phyloP scores from a whole-genome alignment of 2,888 invertebrate species.

The Auanema sp. region DNA sequence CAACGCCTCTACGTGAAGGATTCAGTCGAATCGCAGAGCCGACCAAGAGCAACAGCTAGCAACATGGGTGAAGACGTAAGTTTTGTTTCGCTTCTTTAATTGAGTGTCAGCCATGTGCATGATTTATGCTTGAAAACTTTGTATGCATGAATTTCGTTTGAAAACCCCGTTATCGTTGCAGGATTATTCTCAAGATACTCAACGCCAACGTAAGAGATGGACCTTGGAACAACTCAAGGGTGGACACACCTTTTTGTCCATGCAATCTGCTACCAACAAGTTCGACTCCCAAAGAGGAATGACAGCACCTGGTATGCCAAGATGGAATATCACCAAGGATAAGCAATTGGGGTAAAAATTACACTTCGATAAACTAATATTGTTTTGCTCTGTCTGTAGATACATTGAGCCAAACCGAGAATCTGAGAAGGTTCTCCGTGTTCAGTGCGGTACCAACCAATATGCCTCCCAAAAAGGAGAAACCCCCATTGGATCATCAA shows the following conservation, averaged over 20 bases:
- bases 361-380: slow-evolving; percentile 6
- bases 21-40: too few species aligned
- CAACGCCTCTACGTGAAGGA: too few species aligned
- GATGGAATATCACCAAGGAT: slow-evolving; percentile 62
- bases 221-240: slow-evolving; percentile 61
- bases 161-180: slow-evolving; percentile 2
- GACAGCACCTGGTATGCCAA: slow-evolving; percentile 62
- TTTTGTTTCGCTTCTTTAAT: background rate
- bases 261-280: slow-evolving; percentile 62
- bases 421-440: slow-evolving; percentile 59
- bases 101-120: too few species aligned
- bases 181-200: slow-evolving; percentile 21
- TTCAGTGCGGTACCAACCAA: slow-evolving; percentile 62
- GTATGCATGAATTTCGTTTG: too few species aligned
- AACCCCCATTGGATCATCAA: slow-evolving; percentile 59
- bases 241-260: slow-evolving; percentile 59
- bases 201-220: slow-evolving; percentile 51
- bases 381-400: slow-evolving; percentile 28
- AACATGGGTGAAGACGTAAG: slow-evolving; percentile 25
- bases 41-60: slow-evolving; percentile 6
- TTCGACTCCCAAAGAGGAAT: slow-evolving; percentile 62
- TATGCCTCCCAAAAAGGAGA: slow-evolving; percentile 63
- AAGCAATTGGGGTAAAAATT: slow-evolving; percentile 54
- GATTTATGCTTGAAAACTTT: too few species aligned
- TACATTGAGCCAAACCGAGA: slow-evolving; percentile 61